A percentile compares a stretch with the other conserved stretches of the same genome.
These are phyloP conservation scores for Macrotus californicus DNA, from an alignment of 2,113 vertebrate genomes.

Conservation along the genomic window DNA sequence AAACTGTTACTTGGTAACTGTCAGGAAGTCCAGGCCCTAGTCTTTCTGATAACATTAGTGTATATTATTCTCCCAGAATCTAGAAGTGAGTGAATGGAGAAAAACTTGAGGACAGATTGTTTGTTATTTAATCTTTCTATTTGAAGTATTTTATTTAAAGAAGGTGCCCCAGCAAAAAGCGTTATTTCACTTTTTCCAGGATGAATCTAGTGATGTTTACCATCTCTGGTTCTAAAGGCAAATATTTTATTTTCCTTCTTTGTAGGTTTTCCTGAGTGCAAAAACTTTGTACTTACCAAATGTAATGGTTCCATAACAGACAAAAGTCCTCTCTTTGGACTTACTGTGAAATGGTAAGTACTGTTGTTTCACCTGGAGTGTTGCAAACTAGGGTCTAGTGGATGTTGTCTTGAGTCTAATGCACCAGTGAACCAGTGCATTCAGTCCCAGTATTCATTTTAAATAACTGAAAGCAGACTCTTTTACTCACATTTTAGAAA, in stretches of 20 bases:
- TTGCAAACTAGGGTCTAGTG: background rate
- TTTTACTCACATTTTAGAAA: slow-evolving; percentile 4
- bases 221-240: background rate
- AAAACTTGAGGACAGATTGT: background rate
- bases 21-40: background rate
- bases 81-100: background rate
- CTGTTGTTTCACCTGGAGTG: background rate
- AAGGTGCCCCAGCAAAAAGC: background rate
- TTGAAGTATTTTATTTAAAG: background rate
- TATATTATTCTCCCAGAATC: background rate
- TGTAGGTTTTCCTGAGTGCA: slow-evolving; percentile 79
- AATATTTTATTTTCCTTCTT: slow-evolving; percentile 45
- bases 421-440: background rate
- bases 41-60: background rate
- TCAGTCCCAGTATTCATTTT: background rate
- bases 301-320: slow-evolving; percentile 80
- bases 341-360: slow-evolving; percentile 94
- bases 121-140: background rate
- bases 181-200: background rate
- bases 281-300: slow-evolving; percentile 80
- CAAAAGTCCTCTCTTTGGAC: slow-evolving; percentile 89
- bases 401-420: background rate
- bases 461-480: background rate
- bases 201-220: background rate
- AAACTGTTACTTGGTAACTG: background rate